These are phyloP conservation scores for Dasypogon diadema DNA, from an alignment of 2,888 invertebrate species.

Conservation along the genomic window DNA sequence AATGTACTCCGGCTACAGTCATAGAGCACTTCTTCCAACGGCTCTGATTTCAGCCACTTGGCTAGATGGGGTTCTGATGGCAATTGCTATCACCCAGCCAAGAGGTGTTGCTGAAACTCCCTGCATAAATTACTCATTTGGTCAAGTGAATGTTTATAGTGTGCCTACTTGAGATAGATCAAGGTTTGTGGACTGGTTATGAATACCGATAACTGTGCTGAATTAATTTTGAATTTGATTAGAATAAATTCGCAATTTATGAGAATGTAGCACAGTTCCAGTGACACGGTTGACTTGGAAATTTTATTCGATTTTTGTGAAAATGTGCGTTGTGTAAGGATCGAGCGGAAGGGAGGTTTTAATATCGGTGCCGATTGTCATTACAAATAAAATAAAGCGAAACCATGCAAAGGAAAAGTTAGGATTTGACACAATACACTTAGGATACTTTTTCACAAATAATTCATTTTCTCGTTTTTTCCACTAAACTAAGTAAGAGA, in stretches of 20 bases:
- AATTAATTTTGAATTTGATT: constrained; percentile 50
- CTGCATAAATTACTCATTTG: constrained; percentile 57
- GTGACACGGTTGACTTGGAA: constrained; percentile 8
- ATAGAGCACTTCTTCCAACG: not conserved
- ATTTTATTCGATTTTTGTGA: not conserved
- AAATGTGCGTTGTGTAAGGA: too few species aligned
- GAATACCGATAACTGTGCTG: constrained; percentile 52
- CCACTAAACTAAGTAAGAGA: too few species aligned
- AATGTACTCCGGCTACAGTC: constrained; percentile 51
- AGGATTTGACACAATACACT: too few species aligned
- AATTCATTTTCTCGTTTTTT: too few species aligned
- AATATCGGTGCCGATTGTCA: too few species aligned
- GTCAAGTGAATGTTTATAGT: constrained; percentile 56
- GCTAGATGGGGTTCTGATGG: constrained; percentile 34
- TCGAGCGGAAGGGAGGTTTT: too few species aligned
- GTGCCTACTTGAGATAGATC: constrained; percentile 55
- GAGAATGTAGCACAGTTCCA: constrained; percentile 9
- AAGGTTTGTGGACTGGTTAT: constrained; percentile 52
- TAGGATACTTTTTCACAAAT: too few species aligned
- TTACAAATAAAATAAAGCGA: too few species aligned
- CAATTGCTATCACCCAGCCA: constrained; percentile 19
- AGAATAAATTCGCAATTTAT: constrained; percentile 36
- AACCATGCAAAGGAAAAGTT: too few species aligned
- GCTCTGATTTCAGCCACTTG: constrained; percentile 30
- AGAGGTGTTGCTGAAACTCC: constrained; percentile 41